Percentiles rank a stretch among this genome's conserved stretches.
These are phyloP conservation scores for Patella pellucida DNA, from an alignment of 2,888 invertebrate genomes.

Conservation along the genomic window DNA sequence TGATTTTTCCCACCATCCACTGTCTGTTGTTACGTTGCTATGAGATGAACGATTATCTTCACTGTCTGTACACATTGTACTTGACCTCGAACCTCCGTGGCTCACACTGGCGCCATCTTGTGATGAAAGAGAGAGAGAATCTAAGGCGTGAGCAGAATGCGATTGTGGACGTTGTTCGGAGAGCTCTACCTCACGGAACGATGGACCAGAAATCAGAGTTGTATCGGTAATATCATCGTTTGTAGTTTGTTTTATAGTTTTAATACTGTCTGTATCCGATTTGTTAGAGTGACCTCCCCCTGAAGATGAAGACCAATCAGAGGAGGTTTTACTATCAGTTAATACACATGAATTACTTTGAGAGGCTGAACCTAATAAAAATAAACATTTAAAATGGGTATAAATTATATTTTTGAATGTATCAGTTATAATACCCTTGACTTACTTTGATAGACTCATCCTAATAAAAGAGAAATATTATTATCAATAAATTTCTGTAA, in stretches of 20 bases:
- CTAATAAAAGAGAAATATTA: too few species aligned
- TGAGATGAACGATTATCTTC: constrained; percentile 28
- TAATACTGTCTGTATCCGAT: neutral
- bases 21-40: constrained; percentile 28
- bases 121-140: constrained; percentile 12
- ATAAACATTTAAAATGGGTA: too few species aligned
- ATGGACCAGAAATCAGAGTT: too few species aligned
- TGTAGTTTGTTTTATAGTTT: neutral
- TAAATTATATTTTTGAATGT: too few species aligned
- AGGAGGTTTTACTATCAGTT: neutral
- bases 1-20: constrained; percentile 28
- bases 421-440: too few species aligned
- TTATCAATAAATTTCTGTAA: too few species aligned
- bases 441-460: too few species aligned
- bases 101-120: constrained; percentile 13
- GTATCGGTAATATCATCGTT: neutral
- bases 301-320: neutral
- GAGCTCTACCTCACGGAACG: neutral
- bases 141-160: constrained; percentile 13
- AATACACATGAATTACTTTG: too few species aligned
- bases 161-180: neutral
- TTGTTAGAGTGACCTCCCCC: neutral
- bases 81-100: constrained; percentile 4
- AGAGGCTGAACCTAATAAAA: too few species aligned
- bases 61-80: constrained; percentile 25